A percentile compares a stretch with the other conserved stretches of the same genome.
phyloP scores from a whole-genome alignment of 1,140 invertebrate genomes.

The Drosophila azteca region DNA sequence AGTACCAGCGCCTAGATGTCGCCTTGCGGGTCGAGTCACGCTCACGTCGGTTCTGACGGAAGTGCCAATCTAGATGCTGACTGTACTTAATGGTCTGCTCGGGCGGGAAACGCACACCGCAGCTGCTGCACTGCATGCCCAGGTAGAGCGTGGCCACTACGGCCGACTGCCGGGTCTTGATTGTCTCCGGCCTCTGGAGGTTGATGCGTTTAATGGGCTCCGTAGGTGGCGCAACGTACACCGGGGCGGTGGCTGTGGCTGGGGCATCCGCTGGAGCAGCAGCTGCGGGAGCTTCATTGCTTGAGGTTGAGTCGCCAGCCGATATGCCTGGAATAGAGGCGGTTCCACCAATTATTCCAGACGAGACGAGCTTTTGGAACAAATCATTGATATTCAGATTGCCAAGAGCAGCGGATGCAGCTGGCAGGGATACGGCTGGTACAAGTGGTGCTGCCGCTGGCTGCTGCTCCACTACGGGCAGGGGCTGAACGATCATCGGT shows the following conservation, averaged over 20 bases:
- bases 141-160: constrained; percentile 89
- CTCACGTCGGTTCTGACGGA: constrained; percentile 94
- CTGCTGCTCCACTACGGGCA: constrained; percentile 16
- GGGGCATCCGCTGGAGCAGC: constrained; percentile 24
- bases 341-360: constrained; percentile 89
- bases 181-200: constrained; percentile 88
- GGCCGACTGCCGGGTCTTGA: constrained; percentile 90
- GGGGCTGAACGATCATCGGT: constrained; percentile 45
- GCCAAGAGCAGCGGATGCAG: constrained; percentile 49
- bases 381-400: constrained; percentile 91
- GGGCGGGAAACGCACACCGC: constrained; percentile 94
- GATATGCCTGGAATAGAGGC: constrained; percentile 9
- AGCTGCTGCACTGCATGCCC: constrained; percentile 97
- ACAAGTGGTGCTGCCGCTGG: neutral
- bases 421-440: constrained; percentile 48
- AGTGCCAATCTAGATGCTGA: constrained; percentile 98
- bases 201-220: constrained; percentile 86
- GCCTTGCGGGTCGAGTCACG: constrained; percentile 93
- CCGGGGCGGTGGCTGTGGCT: constrained; percentile 5
- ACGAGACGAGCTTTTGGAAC: constrained; percentile 92
- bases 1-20: constrained; percentile 94
- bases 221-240: constrained; percentile 55
- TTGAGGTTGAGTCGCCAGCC: neutral
- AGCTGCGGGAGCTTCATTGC: constrained; percentile 29
- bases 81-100: constrained; percentile 94